A percentile compares a stretch with the other conserved stretches of the same genome.
These are phyloP conservation scores for Bombus breviceps DNA, from an alignment of 1,140 invertebrate species.

Conservation along the genomic window DNA sequence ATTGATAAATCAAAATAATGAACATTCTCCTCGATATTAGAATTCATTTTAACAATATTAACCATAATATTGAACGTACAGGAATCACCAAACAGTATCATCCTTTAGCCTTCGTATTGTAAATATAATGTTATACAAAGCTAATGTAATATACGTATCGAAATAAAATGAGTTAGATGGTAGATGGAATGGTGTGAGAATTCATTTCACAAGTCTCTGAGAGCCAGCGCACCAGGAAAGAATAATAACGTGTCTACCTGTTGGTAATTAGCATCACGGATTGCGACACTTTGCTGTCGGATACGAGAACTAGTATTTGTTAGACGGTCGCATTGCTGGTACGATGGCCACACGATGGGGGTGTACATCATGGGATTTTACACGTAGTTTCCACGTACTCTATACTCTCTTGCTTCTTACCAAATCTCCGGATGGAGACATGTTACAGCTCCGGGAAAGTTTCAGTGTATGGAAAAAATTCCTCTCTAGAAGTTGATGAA, in stretches of 20 bases:
- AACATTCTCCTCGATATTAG: background rate
- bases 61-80: background rate
- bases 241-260: conserved; percentile 76
- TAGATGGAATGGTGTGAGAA: conserved; percentile 79
- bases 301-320: conserved; percentile 55
- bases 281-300: conserved; percentile 69
- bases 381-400: conserved; percentile 73
- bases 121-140: conserved; percentile 76
- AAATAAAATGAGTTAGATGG: conserved; percentile 73
- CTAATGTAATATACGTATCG: conserved; percentile 73
- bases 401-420: conserved; percentile 37
- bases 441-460: background rate
- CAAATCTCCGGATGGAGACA: conserved; percentile 37
- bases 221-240: conserved; percentile 60
- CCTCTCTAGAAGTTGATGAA: background rate
- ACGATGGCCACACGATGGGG: conserved; percentile 52
- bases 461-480: background rate
- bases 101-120: conserved; percentile 57
- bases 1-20: too few relatives aligned
- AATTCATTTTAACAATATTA: background rate
- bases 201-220: conserved; percentile 79
- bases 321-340: conserved; percentile 48
- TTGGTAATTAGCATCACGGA: conserved; percentile 77
- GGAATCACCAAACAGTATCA: background rate
- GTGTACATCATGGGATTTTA: conserved; percentile 76